These are phyloP conservation scores for Rachycentron canadum DNA, from an alignment of 2,797 vertebrate genomes.

Conservation along the genomic window DNA sequence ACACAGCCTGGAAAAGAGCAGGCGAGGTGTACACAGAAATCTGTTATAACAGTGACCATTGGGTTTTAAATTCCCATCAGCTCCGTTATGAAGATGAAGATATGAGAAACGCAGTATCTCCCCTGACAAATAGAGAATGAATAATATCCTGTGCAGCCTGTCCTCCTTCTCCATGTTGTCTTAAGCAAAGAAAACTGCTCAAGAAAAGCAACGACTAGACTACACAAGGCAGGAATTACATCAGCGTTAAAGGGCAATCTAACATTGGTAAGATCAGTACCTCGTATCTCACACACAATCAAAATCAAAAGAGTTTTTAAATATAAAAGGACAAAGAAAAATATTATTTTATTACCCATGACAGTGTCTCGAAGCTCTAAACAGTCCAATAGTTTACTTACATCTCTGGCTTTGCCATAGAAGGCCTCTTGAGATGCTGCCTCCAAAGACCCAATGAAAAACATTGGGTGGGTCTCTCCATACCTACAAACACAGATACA, in stretches of 20 bases:
- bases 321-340: conserved; percentile 20
- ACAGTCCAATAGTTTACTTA: conserved; percentile 84
- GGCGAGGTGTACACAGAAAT: conserved; percentile 13
- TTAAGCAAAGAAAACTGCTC: conserved; percentile 59
- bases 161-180: conserved; percentile 57
- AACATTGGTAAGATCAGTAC: conserved; percentile 24
- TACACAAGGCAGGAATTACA: conserved; percentile 48
- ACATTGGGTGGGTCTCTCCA: conserved; percentile 98
- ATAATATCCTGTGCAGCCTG: conserved; percentile 64
- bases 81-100: conserved; percentile 51
- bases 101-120: conserved; percentile 62
- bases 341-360: conserved; percentile 2
- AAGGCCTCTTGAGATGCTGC: conserved; percentile 99
- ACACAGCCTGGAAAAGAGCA: conserved; percentile 8
- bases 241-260: conserved; percentile 40
- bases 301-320: conserved; percentile 31
- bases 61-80: conserved; percentile 63
- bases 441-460: conserved; percentile 98
- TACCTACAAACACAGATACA: conserved; percentile 85
- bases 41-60: conserved; percentile 46
- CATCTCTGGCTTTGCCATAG: conserved; percentile 99
- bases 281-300: neutral
- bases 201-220: conserved; percentile 29
- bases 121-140: conserved; percentile 65
- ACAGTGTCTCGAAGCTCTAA: conserved; percentile 24